Percentiles rank a stretch among this genome's conserved stretches.
These are phyloP conservation scores for Yponomeuta malinellus DNA, from an alignment of 2,888 invertebrate species.

Conservation along the genomic window DNA sequence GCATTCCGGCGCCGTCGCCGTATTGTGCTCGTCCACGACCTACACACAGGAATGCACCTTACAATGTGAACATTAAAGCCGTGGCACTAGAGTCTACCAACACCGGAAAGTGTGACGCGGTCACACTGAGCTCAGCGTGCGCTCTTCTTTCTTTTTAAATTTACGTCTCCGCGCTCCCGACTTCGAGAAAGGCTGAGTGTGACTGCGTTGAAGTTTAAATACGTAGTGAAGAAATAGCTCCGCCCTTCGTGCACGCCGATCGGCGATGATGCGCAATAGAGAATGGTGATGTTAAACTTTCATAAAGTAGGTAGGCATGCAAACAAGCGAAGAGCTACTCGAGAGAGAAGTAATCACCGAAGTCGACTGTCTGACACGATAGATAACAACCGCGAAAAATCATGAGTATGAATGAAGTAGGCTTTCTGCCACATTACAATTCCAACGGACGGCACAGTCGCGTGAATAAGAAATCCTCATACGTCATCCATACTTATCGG, in stretches of 20 bases:
- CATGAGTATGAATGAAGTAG: conserved; percentile 9
- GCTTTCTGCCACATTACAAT: neutral
- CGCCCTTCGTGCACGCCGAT: conserved; percentile 32
- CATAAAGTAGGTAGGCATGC: conserved; percentile 41
- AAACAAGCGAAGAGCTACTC: conserved; percentile 36
- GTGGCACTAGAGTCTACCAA: conserved; percentile 3
- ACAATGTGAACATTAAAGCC: neutral
- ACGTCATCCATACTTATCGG: conserved; percentile 9
- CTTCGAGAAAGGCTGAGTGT: too few species aligned
- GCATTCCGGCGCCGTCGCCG: conserved; percentile 82
- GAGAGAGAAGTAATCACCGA: conserved; percentile 20
- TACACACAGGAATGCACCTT: conserved; percentile 41
- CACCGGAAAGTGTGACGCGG: conserved; percentile 1
- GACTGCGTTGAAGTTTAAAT: neutral
- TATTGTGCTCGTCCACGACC: conserved; percentile 90
- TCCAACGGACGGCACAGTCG: neutral
- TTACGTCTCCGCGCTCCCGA: too few species aligned
- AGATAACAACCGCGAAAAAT: neutral
- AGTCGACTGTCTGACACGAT: conserved; percentile 4
- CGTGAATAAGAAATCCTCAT: neutral
- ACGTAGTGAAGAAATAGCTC: conserved; percentile 18
- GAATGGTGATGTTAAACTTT: conserved; percentile 16
- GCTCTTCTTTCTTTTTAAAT: too few species aligned
- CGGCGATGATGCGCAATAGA: conserved; percentile 5
- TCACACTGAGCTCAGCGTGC: too few species aligned